Conservation (phyloP, 2,797 vertebrate species). For the Sebastes alutus region DNA sequence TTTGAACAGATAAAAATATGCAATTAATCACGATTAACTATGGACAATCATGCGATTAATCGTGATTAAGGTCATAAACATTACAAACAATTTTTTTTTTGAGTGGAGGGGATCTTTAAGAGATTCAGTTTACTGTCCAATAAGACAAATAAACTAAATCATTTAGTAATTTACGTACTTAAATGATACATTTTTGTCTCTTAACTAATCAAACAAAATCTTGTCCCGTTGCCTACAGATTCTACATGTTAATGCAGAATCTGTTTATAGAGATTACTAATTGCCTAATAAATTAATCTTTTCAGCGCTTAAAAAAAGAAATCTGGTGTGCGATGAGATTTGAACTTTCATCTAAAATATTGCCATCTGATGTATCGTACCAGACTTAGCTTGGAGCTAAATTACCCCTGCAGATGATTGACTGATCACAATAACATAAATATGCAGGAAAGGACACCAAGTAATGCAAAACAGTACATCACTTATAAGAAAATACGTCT, state of each 20-base stretch:
- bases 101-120: too few species aligned
- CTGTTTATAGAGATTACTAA: not conserved
- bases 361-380: not conserved
- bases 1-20: too few species aligned
- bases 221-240: too few species aligned
- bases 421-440: not conserved
- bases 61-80: too few species aligned
- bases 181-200: fast-evolving
- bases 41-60: too few species aligned
- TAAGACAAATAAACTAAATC: not conserved
- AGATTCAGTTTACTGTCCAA: not conserved
- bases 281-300: not conserved
- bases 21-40: too few species aligned
- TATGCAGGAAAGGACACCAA: not conserved
- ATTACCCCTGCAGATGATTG: not conserved
- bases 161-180: too few species aligned
- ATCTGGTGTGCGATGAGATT: not conserved
- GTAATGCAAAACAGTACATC: not conserved
- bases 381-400: not conserved
- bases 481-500: not conserved
- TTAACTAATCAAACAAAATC: too few species aligned
- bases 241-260: too few species aligned
- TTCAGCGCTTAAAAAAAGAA: not conserved
- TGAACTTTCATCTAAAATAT: not conserved
- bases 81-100: too few species aligned